phyloP scores from a whole-genome alignment of 2,888 invertebrate species.

The Rotaria magnacalcarata region DNA sequence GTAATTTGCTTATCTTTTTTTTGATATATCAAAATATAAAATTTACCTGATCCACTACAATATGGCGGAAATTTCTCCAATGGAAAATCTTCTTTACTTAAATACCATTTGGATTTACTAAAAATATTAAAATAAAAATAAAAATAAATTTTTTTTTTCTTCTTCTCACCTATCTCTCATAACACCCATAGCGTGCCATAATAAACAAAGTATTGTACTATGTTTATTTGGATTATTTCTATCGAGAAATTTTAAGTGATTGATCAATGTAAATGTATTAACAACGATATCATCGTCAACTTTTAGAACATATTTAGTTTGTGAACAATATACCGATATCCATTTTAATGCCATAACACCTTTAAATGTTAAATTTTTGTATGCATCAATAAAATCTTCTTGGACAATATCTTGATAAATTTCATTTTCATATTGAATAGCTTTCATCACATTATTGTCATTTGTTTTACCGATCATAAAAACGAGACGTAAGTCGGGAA shows the following conservation, averaged over 20 bases:
- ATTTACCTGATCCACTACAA: constrained; percentile 59
- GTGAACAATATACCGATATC: constrained; percentile 56
- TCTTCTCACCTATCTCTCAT: constrained; percentile 51
- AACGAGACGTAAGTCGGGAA: constrained; percentile 50
- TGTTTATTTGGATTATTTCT: constrained; percentile 48
- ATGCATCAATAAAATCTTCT: constrained; percentile 58
- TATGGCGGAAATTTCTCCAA: constrained; percentile 59
- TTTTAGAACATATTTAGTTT: constrained; percentile 58
- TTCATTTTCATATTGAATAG: constrained; percentile 52
- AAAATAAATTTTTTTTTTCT: not conserved
- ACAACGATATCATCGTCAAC: constrained; percentile 61
- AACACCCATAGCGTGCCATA: constrained; percentile 58
- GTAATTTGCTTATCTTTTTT: too few species aligned
- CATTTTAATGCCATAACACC: constrained; percentile 59
- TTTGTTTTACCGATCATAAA: constrained; percentile 54
- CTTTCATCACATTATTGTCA: constrained; percentile 50
- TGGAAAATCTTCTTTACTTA: constrained; percentile 56
- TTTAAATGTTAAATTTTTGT: constrained; percentile 61
- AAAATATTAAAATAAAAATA: not conserved
- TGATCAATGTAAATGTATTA: constrained; percentile 58
- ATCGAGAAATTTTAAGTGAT: constrained; percentile 48
- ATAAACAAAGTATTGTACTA: constrained; percentile 54
- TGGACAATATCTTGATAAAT: constrained; percentile 56
- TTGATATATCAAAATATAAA: too few species aligned
- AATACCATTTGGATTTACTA: constrained; percentile 59